Base-by-base conservation (phyloP, 2,888 invertebrate genomes). In the Phengaris arion region DNA sequence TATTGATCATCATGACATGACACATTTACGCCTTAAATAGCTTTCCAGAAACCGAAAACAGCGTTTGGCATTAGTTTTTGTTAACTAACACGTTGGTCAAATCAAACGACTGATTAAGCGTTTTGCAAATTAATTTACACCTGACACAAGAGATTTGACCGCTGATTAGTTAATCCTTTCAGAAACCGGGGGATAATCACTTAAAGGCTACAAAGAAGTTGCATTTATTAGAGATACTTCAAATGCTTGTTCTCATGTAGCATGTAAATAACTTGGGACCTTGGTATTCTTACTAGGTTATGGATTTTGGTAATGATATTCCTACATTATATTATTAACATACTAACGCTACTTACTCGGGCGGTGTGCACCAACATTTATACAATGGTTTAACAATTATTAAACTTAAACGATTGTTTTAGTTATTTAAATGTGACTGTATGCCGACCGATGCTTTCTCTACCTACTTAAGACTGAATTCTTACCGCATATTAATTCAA, bases 321-420 rank as follows among this genome's bases (percentile, higher is more conserved):
- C 12, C 4, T 5, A 52, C 12, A 45, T 15, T 35, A 35, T 35
- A 64, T 12, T 64, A 22, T 6, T 35, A 64, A 12, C 6, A 64
- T 13, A 64, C 64, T 64, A 64, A 64, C 64, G 35, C 12, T 35
- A 64, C 64, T 35, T 6, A 22, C 59, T 64, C 10, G 64, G 64
- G 64, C 64, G 64, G 64, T 64, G 64, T 64, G 59, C 59, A 59
- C 59, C 59, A 59, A 59, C 6, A 35, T 64, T 64, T 45, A 64
- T 45, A 64, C 35, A 12, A 45, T 35, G 35, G 64, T 64, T 45
- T n/a, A 22, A 59, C 22, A 9, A 22, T 59, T 10, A 6, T 22
- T 10, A 35, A 64, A 35, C 35, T 64, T 35, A 52, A 13, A 64
- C 64, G 12, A 35, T 12, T 6, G 35, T 64, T n/a, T n/a, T n/a